phyloP scores from a whole-genome alignment of 1,140 invertebrate genomes.

The Cataglyphis hispanica region DNA sequence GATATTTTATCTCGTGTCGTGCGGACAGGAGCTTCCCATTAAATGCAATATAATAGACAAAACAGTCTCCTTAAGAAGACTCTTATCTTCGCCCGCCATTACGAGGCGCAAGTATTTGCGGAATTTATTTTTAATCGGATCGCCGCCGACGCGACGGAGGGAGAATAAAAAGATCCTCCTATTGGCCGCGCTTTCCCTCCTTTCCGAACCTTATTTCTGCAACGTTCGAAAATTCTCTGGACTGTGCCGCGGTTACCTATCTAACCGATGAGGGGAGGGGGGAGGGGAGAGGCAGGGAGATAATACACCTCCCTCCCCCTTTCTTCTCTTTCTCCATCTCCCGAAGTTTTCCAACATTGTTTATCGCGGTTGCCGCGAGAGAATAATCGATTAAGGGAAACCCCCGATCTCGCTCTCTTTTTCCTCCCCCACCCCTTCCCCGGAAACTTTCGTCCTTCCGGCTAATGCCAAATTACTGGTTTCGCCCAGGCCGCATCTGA shows the following conservation, averaged over 20 bases:
- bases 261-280: constrained; percentile 17
- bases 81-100: constrained; percentile 43
- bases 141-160: constrained; percentile 1
- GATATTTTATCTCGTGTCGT: constrained; percentile 44
- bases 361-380: constrained; percentile 61
- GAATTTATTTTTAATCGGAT: constrained; percentile 65
- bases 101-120: constrained; percentile 44
- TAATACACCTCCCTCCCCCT: neutral
- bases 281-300: neutral
- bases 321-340: neutral
- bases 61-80: constrained; percentile 57
- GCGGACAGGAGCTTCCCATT: constrained; percentile 54
- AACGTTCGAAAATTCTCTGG: constrained; percentile 49
- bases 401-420: constrained; percentile 37
- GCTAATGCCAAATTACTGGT: constrained; percentile 69
- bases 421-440: constrained; percentile 10
- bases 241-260: constrained; percentile 42
- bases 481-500: constrained; percentile 70
- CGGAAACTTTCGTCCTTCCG: constrained; percentile 62
- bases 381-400: constrained; percentile 60
- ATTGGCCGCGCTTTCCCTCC: constrained; percentile 20
- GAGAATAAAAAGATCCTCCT: constrained; percentile 47
- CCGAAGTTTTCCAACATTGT: constrained; percentile 61
- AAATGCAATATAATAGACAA: constrained; percentile 54
- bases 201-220: constrained; percentile 15